Base-by-base conservation (phyloP, 2,888 invertebrate genomes). In the Cataglyphis albicans region DNA sequence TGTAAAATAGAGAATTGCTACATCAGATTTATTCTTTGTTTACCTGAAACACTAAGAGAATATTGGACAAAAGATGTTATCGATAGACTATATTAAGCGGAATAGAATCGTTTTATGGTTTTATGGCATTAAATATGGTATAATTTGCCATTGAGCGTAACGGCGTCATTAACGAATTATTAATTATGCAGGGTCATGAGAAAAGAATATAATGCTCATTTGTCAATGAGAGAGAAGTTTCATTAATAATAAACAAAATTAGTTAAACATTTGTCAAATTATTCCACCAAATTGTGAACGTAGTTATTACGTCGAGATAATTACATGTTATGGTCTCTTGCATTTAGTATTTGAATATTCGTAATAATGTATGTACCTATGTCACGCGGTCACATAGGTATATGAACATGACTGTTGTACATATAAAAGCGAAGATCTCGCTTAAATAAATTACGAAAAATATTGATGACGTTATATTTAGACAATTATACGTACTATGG, bases 161-260 rank as follows among this genome's bases (percentile, higher is more conserved):
- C 18, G 7, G 21, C 29, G 32, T 61, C 21, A 70, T 70, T 70
- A 35, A 44, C 29, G 12, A n/a, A 10, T 80, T 59, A 80, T 70
- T 61, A 48, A 59, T 70, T 57, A 59, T 48, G 18, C 41, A 18
- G 32, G 2, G 15, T 25, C 29, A 61, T 44, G 44, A 25, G 29
- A 70, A 80, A 70, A 80, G 44, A 68, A 61, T 48, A 70, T 59
- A 78, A 59, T 44, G 25, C 35, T 35, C 35, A 68, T 44, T 59
- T 57, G 68, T 76, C 29, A 38, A 80, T 48, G 21, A 35, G 35
- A 35, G 35, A 35, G 35, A 78, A 78, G 7, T 32, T 32, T 32
- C 21, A 68, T 59, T 59, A 70, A 80, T 61, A 44, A 65, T 65
- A 55, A 59, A 61, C 32, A 70, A 70, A 80, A 70, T 80, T 70